phyloP scores from a whole-genome alignment of 2,888 invertebrate species.

The Thereva nobilitata region DNA sequence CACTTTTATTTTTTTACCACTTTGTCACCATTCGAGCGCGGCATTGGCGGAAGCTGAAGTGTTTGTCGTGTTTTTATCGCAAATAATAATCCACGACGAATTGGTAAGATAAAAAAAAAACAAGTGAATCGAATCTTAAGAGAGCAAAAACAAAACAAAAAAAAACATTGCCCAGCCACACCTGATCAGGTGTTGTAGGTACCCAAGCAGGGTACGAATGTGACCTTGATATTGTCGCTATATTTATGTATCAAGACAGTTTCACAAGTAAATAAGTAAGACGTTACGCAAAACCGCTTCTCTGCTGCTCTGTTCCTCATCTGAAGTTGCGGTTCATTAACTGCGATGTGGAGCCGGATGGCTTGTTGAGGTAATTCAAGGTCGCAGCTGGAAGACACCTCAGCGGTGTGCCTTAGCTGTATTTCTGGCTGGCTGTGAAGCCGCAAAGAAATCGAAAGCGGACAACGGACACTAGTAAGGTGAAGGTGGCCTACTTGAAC shows the following conservation, averaged over 20 bases:
- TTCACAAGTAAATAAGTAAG: background rate
- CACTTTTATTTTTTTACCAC: background rate
- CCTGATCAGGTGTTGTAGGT: slow-evolving; percentile 1
- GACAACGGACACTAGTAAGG: background rate
- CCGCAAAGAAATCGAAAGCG: slow-evolving; percentile 12
- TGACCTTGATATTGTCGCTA: slow-evolving; percentile 20
- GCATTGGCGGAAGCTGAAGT: slow-evolving; percentile 13
- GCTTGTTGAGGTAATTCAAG: slow-evolving; percentile 21
- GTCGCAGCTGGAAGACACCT: slow-evolving; percentile 9
- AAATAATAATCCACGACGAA: background rate
- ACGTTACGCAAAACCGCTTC: slow-evolving; percentile 15
- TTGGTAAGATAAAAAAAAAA: slow-evolving; percentile 2
- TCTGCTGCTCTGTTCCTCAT: background rate
- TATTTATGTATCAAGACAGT: slow-evolving; percentile 5
- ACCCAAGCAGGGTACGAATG: too few species aligned
- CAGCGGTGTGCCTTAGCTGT: background rate
- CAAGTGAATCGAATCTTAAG: background rate
- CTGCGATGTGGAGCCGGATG: slow-evolving; percentile 24
- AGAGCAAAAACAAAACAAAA: slow-evolving; percentile 17
- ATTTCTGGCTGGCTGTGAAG: slow-evolving; percentile 2
- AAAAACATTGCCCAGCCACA: slow-evolving; percentile 15
- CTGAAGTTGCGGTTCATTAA: slow-evolving; percentile 25
- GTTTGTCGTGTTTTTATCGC: slow-evolving; percentile 1
- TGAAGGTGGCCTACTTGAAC: background rate
- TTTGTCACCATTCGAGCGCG: background rate